Base-by-base conservation (phyloP, 2,888 invertebrate genomes). In the Panopea generosa region DNA sequence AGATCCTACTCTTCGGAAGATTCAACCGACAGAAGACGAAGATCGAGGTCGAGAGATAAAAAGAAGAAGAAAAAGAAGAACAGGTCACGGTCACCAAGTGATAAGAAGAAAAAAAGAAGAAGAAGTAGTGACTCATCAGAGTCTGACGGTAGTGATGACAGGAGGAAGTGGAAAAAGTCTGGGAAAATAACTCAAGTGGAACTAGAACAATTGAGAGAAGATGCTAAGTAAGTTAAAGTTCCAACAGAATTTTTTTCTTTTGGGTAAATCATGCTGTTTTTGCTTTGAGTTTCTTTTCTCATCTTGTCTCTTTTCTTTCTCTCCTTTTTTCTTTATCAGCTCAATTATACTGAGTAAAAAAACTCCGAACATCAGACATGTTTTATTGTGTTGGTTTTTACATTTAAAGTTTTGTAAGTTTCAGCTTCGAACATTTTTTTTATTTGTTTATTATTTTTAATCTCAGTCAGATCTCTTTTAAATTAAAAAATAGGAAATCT, bases 21-120 rank as follows among this genome's bases (percentile, higher is more conserved):
- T 3, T 40, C 45, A 11, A 56, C 20, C 27, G 18, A 16, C 43
- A 55, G 20, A 63, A 70, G 49, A 55, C 47, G 24, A 49, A 62
- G 29, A 26, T 38, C 49, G 29, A 61, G 70, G n/a, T 82, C 84
- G 63, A 74, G 84, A 52, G 87, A 86, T 73, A 59, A 60, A 14
- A 72, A 63, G 56, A 82, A 81, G 38, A 74, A 71, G 38, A 72
- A 57, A 45, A 61, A 66, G 57, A 74, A 62, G 14, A 45, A 59
- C 7, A 66, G 50, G 47, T 63, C 59, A 47, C 52, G 67, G n/a
- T 72, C 83, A 55, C 70, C 68, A 45, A 71, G 80, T 60, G 68
- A 33, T 45, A 52, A 65, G 45, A 56, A 69, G 29, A 49, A 62
- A 16, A 62, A 61, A 33, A 62, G 61, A 57, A 62, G 61, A 49